Evolutionary conservation across 2,797 vertebrate species (phyloP).

Genomic region (Odontamblyopus lacepedii): DNA sequence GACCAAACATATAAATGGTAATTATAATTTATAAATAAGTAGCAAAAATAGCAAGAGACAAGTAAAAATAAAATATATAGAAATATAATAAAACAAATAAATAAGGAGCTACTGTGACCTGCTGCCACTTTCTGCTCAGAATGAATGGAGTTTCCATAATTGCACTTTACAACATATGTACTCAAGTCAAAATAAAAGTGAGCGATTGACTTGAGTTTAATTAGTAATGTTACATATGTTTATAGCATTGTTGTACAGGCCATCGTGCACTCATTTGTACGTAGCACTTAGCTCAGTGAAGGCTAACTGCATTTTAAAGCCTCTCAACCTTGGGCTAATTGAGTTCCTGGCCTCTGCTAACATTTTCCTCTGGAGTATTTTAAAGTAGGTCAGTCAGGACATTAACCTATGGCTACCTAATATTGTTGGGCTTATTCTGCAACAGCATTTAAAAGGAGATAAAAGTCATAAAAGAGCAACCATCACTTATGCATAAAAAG

Average conservation of each 20-base stretch:
- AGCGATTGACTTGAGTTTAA: background rate
- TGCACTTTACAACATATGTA: background rate
- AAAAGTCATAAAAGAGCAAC: slow-evolving; percentile 17
- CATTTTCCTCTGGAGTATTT: slow-evolving; percentile 39
- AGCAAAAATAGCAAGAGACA: no score
- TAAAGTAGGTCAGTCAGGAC: slow-evolving; percentile 47
- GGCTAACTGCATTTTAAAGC: slow-evolving; percentile 40
- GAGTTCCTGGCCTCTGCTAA: slow-evolving; percentile 56
- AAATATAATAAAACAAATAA: no score
- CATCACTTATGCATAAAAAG: slow-evolving; percentile 20
- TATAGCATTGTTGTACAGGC: slow-evolving; percentile 9
- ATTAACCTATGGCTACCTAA: slow-evolving; percentile 45
- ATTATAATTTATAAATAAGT: no score
- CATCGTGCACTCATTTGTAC: background rate
- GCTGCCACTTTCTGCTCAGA: no score
- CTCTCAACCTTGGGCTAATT: slow-evolving; percentile 56
- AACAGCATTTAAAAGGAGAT: slow-evolving; percentile 19
- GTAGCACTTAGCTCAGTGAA: slow-evolving; percentile 15
- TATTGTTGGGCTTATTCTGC: slow-evolving; percentile 36
- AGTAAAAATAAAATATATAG: no score
- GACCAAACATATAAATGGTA: no score
- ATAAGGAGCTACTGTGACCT: no score
- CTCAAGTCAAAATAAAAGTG: background rate
- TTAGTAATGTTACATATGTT: background rate
- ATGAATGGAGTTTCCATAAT: background rate